Conservation (phyloP, 2,888 invertebrate species). For the Zelleria hepariella region DNA sequence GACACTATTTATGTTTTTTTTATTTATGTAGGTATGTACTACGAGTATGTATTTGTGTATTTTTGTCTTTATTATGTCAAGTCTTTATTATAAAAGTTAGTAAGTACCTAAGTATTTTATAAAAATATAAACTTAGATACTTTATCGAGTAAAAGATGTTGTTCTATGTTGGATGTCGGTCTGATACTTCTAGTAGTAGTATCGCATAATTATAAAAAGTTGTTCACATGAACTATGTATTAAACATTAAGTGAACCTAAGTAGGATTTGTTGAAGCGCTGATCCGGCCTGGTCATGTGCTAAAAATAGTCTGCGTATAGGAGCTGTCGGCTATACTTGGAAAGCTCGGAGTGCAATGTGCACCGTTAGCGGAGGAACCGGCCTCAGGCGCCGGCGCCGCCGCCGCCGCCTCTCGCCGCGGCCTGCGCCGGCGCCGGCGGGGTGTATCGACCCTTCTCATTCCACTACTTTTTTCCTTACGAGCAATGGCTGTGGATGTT, state of each 20-base stretch:
- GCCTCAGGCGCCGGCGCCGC: slow-evolving; percentile 33
- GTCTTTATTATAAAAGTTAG: no score
- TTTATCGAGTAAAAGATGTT: no score
- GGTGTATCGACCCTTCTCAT: slow-evolving; percentile 39
- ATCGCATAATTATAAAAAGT: not conserved
- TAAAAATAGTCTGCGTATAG: slow-evolving; percentile 44
- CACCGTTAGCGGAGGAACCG: slow-evolving; percentile 48
- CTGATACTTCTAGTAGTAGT: no score
- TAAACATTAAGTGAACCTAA: not conserved
- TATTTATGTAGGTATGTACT: no score
- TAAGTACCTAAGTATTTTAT: no score
- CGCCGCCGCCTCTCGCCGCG: not conserved
- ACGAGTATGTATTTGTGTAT: no score
- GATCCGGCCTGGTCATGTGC: slow-evolving; percentile 18
- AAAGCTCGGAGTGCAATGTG: slow-evolving; percentile 23
- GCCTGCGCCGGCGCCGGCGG: slow-evolving; percentile 9
- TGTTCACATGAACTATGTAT: not conserved
- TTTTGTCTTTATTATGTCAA: no score
- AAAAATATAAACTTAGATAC: no score
- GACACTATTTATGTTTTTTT: no score
- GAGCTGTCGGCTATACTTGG: slow-evolving; percentile 48
- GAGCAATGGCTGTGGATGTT: not conserved
- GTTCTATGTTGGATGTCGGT: no score
- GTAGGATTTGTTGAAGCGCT: slow-evolving; percentile 1
- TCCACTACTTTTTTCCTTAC: slow-evolving; percentile 22